A percentile compares a stretch with the other conserved stretches of the same genome.
Conservation (phyloP, 1,140 invertebrate species). For the Pectinophora gossypiella region DNA sequence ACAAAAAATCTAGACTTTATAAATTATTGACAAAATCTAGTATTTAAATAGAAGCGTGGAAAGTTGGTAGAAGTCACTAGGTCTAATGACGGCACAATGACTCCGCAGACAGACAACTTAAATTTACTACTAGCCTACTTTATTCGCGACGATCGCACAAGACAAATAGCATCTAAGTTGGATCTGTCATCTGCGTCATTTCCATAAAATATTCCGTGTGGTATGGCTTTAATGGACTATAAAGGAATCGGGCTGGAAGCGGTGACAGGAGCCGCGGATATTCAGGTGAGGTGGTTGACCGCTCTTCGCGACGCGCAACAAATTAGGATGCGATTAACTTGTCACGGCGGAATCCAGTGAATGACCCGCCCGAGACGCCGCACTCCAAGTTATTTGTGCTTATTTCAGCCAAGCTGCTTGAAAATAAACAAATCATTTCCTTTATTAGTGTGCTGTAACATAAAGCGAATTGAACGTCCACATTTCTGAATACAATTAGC, state of each 20-base stretch:
- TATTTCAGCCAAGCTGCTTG: constrained; percentile 13
- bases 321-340: constrained; percentile 52
- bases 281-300: constrained; percentile 50
- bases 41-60: too few relatives aligned
- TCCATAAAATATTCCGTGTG: not conserved
- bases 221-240: not conserved
- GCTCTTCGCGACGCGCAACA: constrained; percentile 18
- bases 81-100: too few relatives aligned
- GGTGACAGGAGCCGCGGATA: not conserved
- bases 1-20: too few relatives aligned
- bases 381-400: constrained; percentile 4
- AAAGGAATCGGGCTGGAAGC: not conserved
- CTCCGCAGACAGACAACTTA: not conserved
- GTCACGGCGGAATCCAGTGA: constrained; percentile 42
- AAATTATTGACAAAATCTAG: too few relatives aligned
- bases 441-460: constrained; percentile 23
- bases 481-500: too few relatives aligned
- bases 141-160: not conserved
- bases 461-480: not conserved
- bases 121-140: not conserved
- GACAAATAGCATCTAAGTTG: not conserved
- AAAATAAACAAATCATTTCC: constrained; percentile 31
- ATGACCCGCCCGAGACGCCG: constrained; percentile 18
- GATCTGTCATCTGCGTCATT: not conserved
- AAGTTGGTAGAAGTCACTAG: too few relatives aligned